Evolutionary conservation across 2,797 vertebrate genomes (phyloP), one percentile per base, ranked within the genome.

Genomic region (Diceros bicornis): DNA sequence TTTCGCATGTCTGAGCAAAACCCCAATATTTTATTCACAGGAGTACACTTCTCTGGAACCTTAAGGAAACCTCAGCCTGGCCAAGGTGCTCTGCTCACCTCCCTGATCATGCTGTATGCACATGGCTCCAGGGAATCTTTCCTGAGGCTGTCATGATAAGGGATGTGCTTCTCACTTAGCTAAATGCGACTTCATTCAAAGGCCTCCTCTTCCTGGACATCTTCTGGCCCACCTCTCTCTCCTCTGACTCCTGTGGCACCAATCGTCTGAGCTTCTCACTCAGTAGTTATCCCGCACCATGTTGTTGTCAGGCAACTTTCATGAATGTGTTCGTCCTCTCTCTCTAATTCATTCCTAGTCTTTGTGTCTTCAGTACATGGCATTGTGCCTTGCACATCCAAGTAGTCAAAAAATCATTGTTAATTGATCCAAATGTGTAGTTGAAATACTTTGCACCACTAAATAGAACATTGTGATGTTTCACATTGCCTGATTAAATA

Each of bases 231-330:
- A n/a, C 59, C 4, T 23, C n/a, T 59, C 59, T 20, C 1, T 66
- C 83, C 25, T 27, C 41, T 23, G 7, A 6, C 9, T 34, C 59
- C 10, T 8, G 2, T 25, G 13, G 3, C 47, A 3, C 47, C 7
- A 0, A 1, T 20, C 4, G 66, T 47, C 50, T 27, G 50, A 41
- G 2, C 32, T 50, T 32, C 23, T 72, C 7, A 20, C 44, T 25
- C 29, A 13, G 3, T 3, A 18, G 18, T 32, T 23, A 13, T 12
- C 41, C 17, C 12, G 37, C 21, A 6, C 27, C 7, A 14, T 16
- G 7, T 3, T 32, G 21, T 27, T 3, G 10, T n/a, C 34, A 25
- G 0, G 13, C 61, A 6, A 2, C 0, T 3, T 4, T 17, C 47
- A 7, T 32, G 14, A 18, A 29, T 1, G 0, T 1, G 11, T 1